A percentile compares a stretch with the other conserved stretches of the same genome.
Conservation (phyloP, 2,888 invertebrate genomes). For the Ptychoptera albimana region DNA sequence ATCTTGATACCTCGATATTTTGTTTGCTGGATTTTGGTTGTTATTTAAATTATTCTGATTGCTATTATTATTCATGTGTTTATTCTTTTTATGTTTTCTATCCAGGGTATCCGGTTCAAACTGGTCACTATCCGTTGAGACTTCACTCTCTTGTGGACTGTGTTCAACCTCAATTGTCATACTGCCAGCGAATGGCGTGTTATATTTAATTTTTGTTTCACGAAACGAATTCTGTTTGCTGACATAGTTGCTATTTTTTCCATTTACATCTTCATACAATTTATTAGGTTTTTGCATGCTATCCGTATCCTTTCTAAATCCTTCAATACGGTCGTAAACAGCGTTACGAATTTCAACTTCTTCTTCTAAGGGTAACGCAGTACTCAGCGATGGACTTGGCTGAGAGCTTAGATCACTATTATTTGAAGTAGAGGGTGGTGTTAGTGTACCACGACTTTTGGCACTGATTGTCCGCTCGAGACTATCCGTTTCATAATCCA, state of each 20-base stretch:
- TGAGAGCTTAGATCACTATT: constrained; percentile 49
- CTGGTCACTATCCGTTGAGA: constrained; percentile 46
- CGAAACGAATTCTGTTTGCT: too few relatives aligned
- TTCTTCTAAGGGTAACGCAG: constrained; percentile 61
- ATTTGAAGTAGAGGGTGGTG: constrained; percentile 38
- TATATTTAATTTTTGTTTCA: constrained; percentile 35
- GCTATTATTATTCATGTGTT: constrained; percentile 18
- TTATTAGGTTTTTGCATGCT: constrained; percentile 7
- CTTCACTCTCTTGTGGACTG: constrained; percentile 52
- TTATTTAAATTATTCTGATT: not conserved
- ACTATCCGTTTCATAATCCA: constrained; percentile 60
- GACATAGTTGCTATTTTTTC: too few relatives aligned
- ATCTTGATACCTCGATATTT: constrained; percentile 15
- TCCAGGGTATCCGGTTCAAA: constrained; percentile 80
- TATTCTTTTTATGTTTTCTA: constrained; percentile 49
- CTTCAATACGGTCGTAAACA: constrained; percentile 36
- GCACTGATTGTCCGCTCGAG: constrained; percentile 43
- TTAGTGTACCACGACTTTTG: constrained; percentile 30
- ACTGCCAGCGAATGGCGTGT: constrained; percentile 51
- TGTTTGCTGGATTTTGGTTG: constrained; percentile 22
- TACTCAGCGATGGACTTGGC: constrained; percentile 56
- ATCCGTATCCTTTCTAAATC: constrained; percentile 26
- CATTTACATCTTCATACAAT: constrained; percentile 8
- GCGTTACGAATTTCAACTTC: constrained; percentile 66
- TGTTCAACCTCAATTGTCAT: constrained; percentile 73